Percentiles rank a stretch among this genome's conserved stretches.
Conservation (phyloP, 2,113 vertebrate species). For the Orthonyx spaldingii region DNA sequence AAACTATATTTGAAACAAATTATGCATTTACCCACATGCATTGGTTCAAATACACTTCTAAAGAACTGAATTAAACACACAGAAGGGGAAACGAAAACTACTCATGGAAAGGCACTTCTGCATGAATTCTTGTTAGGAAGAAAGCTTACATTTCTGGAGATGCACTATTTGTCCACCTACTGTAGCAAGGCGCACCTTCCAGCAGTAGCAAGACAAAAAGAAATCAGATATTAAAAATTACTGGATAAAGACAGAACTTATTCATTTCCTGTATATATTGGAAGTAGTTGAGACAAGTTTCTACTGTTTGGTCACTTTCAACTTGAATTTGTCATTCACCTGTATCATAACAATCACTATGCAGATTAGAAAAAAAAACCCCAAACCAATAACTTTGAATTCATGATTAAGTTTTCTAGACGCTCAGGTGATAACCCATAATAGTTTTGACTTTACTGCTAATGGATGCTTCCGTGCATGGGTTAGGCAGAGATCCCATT, state of each 20-base stretch:
- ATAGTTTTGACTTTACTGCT: neutral
- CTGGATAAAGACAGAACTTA: neutral
- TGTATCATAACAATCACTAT: neutral
- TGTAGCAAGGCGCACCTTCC: conserved; percentile 21
- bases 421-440: neutral
- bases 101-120: neutral
- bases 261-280: neutral
- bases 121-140: neutral
- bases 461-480: neutral
- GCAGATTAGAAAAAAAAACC: neutral
- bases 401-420: neutral
- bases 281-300: neutral
- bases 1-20: neutral
- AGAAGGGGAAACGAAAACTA: neutral
- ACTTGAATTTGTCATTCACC: neutral
- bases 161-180: conserved; percentile 25
- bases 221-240: conserved; percentile 24
- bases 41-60: neutral
- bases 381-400: neutral
- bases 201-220: conserved; percentile 10
- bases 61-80: neutral
- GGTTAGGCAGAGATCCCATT: neutral
- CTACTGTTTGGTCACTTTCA: neutral
- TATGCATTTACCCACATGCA: neutral
- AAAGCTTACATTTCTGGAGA: conserved; percentile 28